Conservation (phyloP, 2,113 vertebrate species). For the Neolamprologus sp. region DNA sequence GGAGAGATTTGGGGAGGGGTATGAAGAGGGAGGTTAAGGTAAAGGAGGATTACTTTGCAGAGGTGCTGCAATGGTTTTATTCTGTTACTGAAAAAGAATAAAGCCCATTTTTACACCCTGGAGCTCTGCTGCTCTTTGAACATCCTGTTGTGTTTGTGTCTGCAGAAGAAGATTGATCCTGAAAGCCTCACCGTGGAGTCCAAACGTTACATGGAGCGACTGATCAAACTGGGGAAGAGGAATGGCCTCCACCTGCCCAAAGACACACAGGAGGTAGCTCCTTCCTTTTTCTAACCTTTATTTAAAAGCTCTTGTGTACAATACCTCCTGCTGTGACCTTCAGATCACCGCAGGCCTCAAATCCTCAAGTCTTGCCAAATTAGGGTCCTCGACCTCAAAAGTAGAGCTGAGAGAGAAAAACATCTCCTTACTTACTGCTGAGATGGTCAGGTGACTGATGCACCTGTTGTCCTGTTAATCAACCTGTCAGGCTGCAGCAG, state of each 20-base stretch:
- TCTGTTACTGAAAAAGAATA: neutral
- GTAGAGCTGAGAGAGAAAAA: neutral
- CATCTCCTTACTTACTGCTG: neutral
- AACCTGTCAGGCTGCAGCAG: neutral
- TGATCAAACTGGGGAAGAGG: slow-evolving; percentile 83
- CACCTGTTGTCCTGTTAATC: neutral
- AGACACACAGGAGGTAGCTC: slow-evolving; percentile 79
- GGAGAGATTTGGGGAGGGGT: neutral
- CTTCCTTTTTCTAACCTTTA: neutral
- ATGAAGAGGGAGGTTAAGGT: neutral
- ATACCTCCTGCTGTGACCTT: neutral
- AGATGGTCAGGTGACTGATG: neutral
- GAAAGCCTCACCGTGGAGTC: slow-evolving; percentile 74
- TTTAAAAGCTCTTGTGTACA: neutral
- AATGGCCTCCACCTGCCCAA: slow-evolving; percentile 87
- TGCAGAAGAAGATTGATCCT: slow-evolving; percentile 73
- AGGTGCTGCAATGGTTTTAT: neutral
- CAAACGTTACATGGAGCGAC: slow-evolving; percentile 82
- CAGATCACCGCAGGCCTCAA: neutral
- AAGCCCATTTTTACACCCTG: neutral
- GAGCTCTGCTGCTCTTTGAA: neutral
- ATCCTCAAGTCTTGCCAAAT: neutral
- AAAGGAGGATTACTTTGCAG: neutral
- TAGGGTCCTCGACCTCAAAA: neutral
- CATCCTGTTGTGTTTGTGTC: neutral